Conservation (phyloP, 2,113 vertebrate genomes). For the Salvelinus fontinalis region DNA sequence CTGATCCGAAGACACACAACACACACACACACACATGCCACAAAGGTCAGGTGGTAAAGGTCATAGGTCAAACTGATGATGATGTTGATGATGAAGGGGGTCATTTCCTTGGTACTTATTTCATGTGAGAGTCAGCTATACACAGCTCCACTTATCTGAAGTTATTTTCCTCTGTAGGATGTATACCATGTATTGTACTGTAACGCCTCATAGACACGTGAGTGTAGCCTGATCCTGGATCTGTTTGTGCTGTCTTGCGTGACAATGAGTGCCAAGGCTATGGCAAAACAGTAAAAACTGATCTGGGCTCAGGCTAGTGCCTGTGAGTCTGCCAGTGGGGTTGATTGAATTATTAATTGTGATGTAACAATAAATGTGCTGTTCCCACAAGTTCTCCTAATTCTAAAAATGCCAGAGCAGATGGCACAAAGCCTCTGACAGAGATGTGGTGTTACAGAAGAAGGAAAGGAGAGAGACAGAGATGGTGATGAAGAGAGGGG, state of each 20-base stretch:
- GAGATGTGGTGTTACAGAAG: slow-evolving; percentile 14
- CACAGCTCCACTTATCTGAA: too few species aligned
- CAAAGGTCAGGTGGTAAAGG: background rate
- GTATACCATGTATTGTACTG: background rate
- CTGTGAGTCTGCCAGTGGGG: background rate
- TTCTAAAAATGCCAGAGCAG: slow-evolving; percentile 54
- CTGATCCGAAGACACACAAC: too few species aligned
- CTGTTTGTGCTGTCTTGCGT: background rate
- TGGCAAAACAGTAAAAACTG: background rate
- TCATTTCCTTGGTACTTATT: too few species aligned
- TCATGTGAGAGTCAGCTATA: too few species aligned
- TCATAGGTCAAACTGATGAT: background rate
- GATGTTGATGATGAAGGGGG: background rate
- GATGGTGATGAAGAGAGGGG: background rate
- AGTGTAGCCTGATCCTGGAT: background rate
- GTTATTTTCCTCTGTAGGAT: background rate
- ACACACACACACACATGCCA: background rate
- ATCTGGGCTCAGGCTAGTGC: background rate
- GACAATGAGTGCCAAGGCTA: slow-evolving; percentile 29
- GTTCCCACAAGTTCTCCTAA: slow-evolving; percentile 51
- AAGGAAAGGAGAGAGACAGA: background rate
- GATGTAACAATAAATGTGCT: slow-evolving; percentile 44
- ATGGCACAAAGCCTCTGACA: slow-evolving; percentile 42
- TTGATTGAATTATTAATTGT: slow-evolving; percentile 50
- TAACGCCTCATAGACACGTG: background rate